Conservation (phyloP, 2,113 vertebrate species). For the Poecilia latipinna region DNA sequence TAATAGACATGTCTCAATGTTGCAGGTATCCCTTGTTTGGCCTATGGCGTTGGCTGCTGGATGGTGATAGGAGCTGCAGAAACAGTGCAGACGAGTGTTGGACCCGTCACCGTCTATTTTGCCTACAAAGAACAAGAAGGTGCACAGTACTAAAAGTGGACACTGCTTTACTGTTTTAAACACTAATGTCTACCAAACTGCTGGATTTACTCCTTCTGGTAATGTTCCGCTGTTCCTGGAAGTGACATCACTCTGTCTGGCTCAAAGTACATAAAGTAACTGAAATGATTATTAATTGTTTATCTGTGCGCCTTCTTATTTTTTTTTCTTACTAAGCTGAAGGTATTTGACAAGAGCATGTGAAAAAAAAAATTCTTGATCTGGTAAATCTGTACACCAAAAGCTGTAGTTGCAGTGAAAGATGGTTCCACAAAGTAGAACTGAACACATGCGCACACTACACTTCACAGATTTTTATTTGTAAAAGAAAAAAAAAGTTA, state of each 20-base stretch:
- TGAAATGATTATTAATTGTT: too few relatives aligned
- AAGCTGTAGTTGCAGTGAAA: too few relatives aligned
- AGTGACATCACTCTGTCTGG: slow-evolving; percentile 7
- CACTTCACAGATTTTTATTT: neutral
- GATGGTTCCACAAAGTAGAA: too few relatives aligned
- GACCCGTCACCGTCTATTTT: slow-evolving; percentile 94
- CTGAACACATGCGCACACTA: too few relatives aligned
- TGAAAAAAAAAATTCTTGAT: too few relatives aligned
- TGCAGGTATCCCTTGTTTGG: slow-evolving; percentile 93
- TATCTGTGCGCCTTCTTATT: too few relatives aligned
- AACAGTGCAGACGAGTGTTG: slow-evolving; percentile 89
- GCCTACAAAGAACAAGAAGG: slow-evolving; percentile 96
- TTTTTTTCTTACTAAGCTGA: too few relatives aligned
- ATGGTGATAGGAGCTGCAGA: slow-evolving; percentile 91
- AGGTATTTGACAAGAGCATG: too few relatives aligned
- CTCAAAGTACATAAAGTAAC: too few relatives aligned
- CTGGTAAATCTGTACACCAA: neutral
- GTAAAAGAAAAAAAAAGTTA: neutral
- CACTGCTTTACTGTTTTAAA: neutral
- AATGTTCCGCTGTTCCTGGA: neutral
- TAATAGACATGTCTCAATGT: slow-evolving; percentile 19
- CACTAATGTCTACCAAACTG: neutral
- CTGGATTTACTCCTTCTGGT: slow-evolving; percentile 9
- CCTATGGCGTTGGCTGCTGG: slow-evolving; percentile 96
- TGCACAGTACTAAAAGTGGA: slow-evolving; percentile 83